phyloP scores from a whole-genome alignment of 2,888 invertebrate species.

The Adineta ricciae region DNA sequence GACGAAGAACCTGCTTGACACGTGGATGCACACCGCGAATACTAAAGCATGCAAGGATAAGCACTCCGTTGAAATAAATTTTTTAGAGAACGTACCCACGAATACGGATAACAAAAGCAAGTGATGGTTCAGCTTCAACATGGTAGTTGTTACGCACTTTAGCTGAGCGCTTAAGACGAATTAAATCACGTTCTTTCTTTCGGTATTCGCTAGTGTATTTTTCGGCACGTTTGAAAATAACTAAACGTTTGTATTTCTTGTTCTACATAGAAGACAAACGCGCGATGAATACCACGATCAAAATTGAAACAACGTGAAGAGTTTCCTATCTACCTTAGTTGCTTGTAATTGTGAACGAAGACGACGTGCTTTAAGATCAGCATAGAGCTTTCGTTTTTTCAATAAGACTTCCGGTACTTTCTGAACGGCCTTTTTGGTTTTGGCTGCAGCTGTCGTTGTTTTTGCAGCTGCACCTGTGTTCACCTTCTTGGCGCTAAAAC shows the following conservation, averaged over 20 bases:
- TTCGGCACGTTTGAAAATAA: slow-evolving; percentile 85
- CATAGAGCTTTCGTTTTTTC: slow-evolving; percentile 78
- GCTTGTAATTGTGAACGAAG: slow-evolving; percentile 40
- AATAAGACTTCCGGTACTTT: slow-evolving; percentile 91
- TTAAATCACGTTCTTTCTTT: slow-evolving; percentile 75
- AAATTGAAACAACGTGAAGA: not conserved
- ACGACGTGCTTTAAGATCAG: slow-evolving; percentile 57
- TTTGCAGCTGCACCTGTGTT: not conserved
- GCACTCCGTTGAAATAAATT: not conserved
- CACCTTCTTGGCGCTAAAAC: not conserved
- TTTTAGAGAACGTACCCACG: slow-evolving; percentile 60
- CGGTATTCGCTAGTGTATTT: slow-evolving; percentile 89
- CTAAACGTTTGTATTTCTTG: slow-evolving; percentile 10
- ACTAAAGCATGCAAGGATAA: slow-evolving; percentile 51
- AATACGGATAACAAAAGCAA: slow-evolving; percentile 97
- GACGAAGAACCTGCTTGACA: slow-evolving; percentile 82
- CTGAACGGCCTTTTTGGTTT: slow-evolving; percentile 57
- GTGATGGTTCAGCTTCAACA: slow-evolving; percentile 84
- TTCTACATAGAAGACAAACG: not conserved
- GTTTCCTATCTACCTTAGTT: slow-evolving; percentile 35
- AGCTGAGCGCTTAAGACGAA: slow-evolving; percentile 75
- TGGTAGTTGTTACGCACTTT: slow-evolving; percentile 85
- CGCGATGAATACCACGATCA: not conserved
- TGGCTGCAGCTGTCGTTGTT: not conserved
- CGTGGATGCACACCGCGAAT: slow-evolving; percentile 58